phyloP scores from a whole-genome alignment of 1,140 invertebrate species.

The Condylostylus longicornis region DNA sequence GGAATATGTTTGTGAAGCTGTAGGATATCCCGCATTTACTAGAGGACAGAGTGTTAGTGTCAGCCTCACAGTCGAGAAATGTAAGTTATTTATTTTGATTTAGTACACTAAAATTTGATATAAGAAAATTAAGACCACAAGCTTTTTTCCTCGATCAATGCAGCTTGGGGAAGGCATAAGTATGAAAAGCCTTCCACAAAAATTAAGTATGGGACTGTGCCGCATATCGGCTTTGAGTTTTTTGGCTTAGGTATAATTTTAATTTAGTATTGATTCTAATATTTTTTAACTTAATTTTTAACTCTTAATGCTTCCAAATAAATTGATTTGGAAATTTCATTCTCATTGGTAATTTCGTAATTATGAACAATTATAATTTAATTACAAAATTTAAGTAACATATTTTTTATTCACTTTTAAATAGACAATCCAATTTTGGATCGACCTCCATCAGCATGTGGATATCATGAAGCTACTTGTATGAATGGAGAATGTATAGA shows the following conservation, averaged over 20 bases:
- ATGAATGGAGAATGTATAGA: conserved; percentile 81
- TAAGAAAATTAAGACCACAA: not conserved
- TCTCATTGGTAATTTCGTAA: not conserved
- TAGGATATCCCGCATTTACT: conserved; percentile 37
- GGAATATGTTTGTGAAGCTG: conserved; percentile 67
- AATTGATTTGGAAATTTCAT: not conserved
- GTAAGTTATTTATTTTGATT: conserved; percentile 40
- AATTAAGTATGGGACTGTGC: conserved; percentile 28
- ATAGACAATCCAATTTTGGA: conserved; percentile 32
- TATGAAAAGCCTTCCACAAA: conserved; percentile 20
- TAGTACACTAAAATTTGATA: not conserved
- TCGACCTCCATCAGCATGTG: conserved; percentile 45
- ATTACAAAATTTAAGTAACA: not conserved
- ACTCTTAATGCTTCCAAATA: not conserved
- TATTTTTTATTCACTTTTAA: not conserved
- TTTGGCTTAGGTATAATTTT: conserved; percentile 28
- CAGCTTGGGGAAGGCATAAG: conserved; percentile 32
- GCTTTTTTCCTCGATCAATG: conserved; percentile 11
- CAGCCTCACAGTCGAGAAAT: conserved; percentile 50
- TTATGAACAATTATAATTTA: not conserved
- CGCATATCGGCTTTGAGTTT: conserved; percentile 29
- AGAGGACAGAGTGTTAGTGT: conserved; percentile 44
- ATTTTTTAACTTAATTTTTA: not conserved
- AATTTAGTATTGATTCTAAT: not conserved
- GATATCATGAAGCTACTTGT: conserved; percentile 71